Conservation (phyloP, 1,140 invertebrate species). For the Mylabris phalerata region DNA sequence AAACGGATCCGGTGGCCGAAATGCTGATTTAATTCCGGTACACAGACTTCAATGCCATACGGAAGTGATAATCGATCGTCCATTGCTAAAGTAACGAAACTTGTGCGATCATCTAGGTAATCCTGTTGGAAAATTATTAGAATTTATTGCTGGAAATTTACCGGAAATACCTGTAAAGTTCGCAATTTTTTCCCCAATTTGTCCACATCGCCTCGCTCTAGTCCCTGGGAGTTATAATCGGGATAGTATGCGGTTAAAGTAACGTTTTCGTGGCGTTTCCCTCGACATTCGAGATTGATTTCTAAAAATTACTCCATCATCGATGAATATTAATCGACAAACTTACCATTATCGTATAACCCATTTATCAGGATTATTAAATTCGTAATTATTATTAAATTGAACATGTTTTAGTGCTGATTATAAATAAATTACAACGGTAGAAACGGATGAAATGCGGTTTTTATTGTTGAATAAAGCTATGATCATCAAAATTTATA, state of each 20-base stretch:
- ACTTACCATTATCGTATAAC: background rate
- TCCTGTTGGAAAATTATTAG: constrained; percentile 36
- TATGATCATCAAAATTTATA: constrained; percentile 24
- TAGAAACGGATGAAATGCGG: background rate
- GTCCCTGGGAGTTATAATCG: constrained; percentile 41
- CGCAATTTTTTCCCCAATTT: constrained; percentile 41
- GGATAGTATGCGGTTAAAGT: constrained; percentile 47
- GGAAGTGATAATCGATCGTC: constrained; percentile 39
- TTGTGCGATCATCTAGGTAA: constrained; percentile 44
- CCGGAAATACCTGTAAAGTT: constrained; percentile 43
- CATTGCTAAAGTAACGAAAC: constrained; percentile 48
- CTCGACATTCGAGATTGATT: constrained; percentile 35
- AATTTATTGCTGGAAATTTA: background rate
- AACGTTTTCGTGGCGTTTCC: constrained; percentile 41
- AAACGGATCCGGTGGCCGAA: constrained; percentile 42
- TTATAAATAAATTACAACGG: background rate
- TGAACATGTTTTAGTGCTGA: background rate
- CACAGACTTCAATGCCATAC: constrained; percentile 45
- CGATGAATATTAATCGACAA: background rate
- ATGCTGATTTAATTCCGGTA: constrained; percentile 47
- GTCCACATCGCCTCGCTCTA: constrained; percentile 41
- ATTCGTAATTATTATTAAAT: background rate
- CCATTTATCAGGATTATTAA: background rate
- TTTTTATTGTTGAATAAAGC: background rate
- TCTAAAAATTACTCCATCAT: constrained; percentile 23